phyloP scores from a whole-genome alignment of 2,113 vertebrate genomes.

The Thalassarche chlororhynchos region DNA sequence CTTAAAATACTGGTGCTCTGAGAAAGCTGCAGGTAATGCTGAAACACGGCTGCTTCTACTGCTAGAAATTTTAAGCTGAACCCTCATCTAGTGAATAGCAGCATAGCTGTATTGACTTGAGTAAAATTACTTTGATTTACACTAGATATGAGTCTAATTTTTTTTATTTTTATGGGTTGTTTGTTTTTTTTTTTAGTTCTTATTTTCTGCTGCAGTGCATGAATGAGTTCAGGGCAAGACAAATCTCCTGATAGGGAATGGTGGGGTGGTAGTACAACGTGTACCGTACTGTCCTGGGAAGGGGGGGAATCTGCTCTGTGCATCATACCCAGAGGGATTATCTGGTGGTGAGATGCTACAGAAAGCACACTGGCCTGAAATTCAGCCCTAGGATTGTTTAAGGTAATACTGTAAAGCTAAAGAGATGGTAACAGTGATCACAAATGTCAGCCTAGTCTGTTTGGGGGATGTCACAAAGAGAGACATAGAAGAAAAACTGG shows the following conservation, averaged over 20 bases:
- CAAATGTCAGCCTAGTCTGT: not conserved
- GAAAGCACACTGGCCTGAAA: not conserved
- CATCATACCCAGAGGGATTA: not conserved
- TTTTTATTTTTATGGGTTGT: not conserved
- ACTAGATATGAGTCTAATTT: not conserved
- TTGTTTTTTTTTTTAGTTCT: not conserved
- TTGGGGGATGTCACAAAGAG: not conserved
- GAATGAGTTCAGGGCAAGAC: not conserved
- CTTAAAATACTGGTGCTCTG: not conserved
- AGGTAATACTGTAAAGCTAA: not conserved
- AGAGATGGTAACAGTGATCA: not conserved
- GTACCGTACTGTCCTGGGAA: not conserved
- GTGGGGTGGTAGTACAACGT: not conserved
- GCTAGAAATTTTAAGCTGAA: not conserved
- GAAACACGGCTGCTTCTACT: not conserved
- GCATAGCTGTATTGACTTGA: not conserved
- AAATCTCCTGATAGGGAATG: not conserved
- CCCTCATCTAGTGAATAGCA: not conserved
- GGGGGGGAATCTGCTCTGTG: not conserved
- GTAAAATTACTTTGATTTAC: not conserved
- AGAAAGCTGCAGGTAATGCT: not conserved
- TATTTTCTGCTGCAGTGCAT: not conserved
- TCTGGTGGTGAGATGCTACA: fast-evolving
- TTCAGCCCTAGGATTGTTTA: not conserved
- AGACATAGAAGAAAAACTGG: not conserved